Evolutionary conservation across 2,113 vertebrate species (phyloP).

Genomic region (Prionailurus viverrinus): DNA sequence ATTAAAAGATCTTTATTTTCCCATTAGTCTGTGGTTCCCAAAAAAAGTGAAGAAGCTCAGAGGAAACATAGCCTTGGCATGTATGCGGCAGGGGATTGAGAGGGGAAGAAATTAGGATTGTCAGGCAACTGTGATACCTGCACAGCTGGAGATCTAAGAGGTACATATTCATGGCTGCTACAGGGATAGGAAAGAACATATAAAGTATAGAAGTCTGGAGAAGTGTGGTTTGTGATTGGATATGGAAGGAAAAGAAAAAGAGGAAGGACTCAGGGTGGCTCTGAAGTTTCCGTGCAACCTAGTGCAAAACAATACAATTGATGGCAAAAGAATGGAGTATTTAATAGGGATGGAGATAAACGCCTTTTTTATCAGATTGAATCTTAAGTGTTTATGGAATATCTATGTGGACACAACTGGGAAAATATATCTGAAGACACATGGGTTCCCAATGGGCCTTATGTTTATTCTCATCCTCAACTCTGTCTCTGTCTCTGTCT

Average conservation of each 20-base stretch:
- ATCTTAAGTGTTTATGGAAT: neutral
- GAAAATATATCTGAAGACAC: neutral
- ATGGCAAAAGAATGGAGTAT: neutral
- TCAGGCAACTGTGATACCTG: neutral
- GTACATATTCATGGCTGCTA: neutral
- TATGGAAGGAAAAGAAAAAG: neutral
- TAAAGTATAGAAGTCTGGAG: neutral
- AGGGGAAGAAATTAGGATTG: neutral
- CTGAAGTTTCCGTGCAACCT: neutral
- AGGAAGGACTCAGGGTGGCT: neutral
- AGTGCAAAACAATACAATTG: neutral
- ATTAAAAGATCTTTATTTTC: neutral
- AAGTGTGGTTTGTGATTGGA: neutral
- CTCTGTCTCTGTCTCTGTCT: neutral
- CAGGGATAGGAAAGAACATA: neutral
- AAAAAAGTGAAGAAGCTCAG: rapidly evolving
- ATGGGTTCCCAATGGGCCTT: neutral
- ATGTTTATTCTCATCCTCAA: neutral
- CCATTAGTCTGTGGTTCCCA: neutral
- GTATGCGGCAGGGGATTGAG: neutral
- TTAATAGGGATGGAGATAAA: neutral
- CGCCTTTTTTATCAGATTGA: neutral
- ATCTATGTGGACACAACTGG: neutral
- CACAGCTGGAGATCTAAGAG: neutral
- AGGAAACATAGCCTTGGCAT: neutral